Evolutionary conservation across 2,113 vertebrate species (phyloP).

Genomic region (Podarcis raffonei): DNA sequence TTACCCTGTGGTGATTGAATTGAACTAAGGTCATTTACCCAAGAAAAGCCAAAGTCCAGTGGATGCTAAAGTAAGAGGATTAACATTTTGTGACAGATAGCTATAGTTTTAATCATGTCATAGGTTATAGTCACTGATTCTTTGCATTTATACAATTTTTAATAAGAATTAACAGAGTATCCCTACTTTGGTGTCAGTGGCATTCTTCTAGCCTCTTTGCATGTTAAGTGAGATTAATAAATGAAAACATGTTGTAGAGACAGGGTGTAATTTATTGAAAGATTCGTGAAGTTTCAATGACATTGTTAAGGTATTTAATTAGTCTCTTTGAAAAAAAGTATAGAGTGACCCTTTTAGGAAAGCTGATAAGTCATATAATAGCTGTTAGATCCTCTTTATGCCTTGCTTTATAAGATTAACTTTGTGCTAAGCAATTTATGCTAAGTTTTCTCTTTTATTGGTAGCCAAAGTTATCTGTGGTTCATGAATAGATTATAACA

Average conservation of each 20-base stretch:
- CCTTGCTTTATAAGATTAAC: slow-evolving; percentile 89
- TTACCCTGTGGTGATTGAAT: background rate
- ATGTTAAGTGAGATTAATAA: slow-evolving; percentile 93
- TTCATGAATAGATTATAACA: slow-evolving; percentile 91
- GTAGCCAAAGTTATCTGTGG: slow-evolving; percentile 82
- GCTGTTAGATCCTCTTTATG: slow-evolving; percentile 85
- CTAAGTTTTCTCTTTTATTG: slow-evolving; percentile 79
- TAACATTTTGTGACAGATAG: slow-evolving; percentile 68
- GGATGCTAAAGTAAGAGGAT: slow-evolving; percentile 75
- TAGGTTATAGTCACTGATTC: slow-evolving; percentile 71
- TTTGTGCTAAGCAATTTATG: slow-evolving; percentile 94
- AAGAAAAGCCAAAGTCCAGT: slow-evolving; percentile 19
- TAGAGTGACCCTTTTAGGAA: slow-evolving; percentile 86
- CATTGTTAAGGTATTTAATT: slow-evolving; percentile 91
- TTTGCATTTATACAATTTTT: slow-evolving; percentile 70
- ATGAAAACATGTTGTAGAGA: slow-evolving; percentile 81
- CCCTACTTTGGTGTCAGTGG: slow-evolving; percentile 74
- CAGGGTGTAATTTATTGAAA: slow-evolving; percentile 82
- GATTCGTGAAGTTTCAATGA: slow-evolving; percentile 85
- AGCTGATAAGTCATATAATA: slow-evolving; percentile 86
- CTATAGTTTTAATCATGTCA: slow-evolving; percentile 72
- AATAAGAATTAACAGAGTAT: slow-evolving; percentile 75
- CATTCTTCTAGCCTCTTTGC: slow-evolving; percentile 79
- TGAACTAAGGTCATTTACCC: background rate
- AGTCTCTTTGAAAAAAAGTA: slow-evolving; percentile 84